These are phyloP conservation scores for Habrosyne pyritoides DNA, from an alignment of 2,888 invertebrate genomes.

Conservation along the genomic window DNA sequence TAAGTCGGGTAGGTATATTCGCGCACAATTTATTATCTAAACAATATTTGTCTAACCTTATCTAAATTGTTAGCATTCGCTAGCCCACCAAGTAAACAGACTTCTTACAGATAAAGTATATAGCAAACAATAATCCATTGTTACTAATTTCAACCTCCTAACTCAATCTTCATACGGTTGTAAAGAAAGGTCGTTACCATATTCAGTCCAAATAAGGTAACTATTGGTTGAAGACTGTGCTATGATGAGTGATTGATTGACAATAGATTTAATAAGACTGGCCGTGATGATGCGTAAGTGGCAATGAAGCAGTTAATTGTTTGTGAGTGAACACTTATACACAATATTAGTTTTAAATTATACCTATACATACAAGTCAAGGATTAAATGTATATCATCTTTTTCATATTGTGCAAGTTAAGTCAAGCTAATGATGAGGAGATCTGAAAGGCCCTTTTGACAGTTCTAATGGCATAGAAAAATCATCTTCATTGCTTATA, in stretches of 20 bases:
- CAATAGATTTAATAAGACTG: not conserved
- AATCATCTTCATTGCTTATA: no score
- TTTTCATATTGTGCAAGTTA: no score
- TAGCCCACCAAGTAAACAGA: no score
- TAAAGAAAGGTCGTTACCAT: not conserved
- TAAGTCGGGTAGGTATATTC: no score
- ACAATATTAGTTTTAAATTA: not conserved
- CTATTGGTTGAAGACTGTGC: not conserved
- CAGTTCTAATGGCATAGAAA: no score
- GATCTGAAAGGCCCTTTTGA: no score
- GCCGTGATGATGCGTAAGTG: not conserved
- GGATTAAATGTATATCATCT: not conserved
- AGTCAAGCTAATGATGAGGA: no score
- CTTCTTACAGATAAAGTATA: no score
- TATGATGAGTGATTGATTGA: slow-evolving; percentile 7
- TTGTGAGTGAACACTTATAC: no score
- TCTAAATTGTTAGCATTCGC: no score
- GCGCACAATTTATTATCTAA: no score
- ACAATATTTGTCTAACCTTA: no score
- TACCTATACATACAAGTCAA: not conserved
- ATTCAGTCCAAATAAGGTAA: not conserved
- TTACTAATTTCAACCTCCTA: not conserved
- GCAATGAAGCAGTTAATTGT: not conserved
- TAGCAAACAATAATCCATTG: not conserved
- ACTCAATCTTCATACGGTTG: not conserved